Evolutionary conservation across 1,140 invertebrate genomes (phyloP).

Genomic region (Eriocheir sinensis): DNA sequence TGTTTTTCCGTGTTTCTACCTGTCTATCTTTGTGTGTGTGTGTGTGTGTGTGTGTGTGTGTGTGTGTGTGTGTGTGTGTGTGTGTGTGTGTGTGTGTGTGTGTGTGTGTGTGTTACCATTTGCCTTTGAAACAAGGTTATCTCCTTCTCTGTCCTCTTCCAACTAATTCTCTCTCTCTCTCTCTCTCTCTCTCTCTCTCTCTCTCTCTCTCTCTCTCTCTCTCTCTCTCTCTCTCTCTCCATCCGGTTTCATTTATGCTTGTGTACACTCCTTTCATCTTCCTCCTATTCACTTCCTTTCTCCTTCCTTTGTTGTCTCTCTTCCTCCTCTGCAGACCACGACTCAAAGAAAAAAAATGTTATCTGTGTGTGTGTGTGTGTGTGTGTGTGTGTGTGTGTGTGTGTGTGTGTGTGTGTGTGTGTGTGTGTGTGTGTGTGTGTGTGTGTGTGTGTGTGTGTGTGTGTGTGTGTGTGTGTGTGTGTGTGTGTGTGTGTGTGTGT

Average conservation of each 20-base stretch:
- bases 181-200: neutral
- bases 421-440: constrained; percentile 7
- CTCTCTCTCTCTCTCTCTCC: neutral
- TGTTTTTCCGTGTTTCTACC: too few relatives aligned
- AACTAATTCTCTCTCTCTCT: neutral
- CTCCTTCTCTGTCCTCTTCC: too few relatives aligned
- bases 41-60: too few relatives aligned
- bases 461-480: constrained; percentile 22
- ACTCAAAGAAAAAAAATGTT: neutral
- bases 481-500: constrained; percentile 13
- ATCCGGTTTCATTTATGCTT: too few relatives aligned
- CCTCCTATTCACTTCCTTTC: neutral
- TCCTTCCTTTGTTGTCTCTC: neutral
- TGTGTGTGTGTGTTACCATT: too few relatives aligned
- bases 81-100: too few relatives aligned
- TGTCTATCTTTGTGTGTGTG: too few relatives aligned
- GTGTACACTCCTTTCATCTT: too few relatives aligned
- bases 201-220: neutral
- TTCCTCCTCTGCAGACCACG: neutral
- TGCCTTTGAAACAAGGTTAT: too few relatives aligned
- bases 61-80: too few relatives aligned
- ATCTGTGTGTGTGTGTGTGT: neutral
- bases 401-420: neutral
- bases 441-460: constrained; percentile 13
- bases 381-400: constrained; percentile 14